Evolutionary conservation across 2,888 invertebrate genomes (phyloP).

Genomic region (Dorcus parallelipipedus): DNA sequence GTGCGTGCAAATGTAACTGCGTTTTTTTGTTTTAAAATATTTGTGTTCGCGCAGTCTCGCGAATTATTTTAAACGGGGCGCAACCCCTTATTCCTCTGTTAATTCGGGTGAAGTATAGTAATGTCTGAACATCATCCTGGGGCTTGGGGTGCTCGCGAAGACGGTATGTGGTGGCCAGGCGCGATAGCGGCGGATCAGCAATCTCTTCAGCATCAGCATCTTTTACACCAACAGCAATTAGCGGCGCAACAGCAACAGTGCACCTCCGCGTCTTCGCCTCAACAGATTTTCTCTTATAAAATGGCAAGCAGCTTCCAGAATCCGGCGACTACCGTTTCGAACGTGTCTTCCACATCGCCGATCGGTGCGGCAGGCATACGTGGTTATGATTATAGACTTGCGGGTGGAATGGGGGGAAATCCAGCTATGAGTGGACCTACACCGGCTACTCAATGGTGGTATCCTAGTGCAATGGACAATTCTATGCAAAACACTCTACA

Average conservation of each 20-base stretch:
- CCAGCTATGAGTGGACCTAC: conserved; percentile 49
- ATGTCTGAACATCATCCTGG: conserved; percentile 65
- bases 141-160: conserved; percentile 62
- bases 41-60: conserved; percentile 15
- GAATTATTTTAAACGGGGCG: conserved; percentile 15
- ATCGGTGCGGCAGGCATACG: conserved; percentile 52
- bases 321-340: conserved; percentile 65
- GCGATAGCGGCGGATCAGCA: conserved; percentile 52
- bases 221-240: conserved; percentile 46
- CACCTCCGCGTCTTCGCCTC: conserved; percentile 57
- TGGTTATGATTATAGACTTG: conserved; percentile 73
- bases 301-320: conserved; percentile 81
- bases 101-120: conserved; percentile 16
- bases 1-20: too few relatives aligned
- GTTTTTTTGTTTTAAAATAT: conserved; percentile 12
- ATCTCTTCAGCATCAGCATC: conserved; percentile 46
- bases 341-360: conserved; percentile 60
- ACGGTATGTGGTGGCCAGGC: conserved; percentile 62
- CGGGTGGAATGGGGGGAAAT: conserved; percentile 51
- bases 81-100: conserved; percentile 15
- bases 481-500: conserved; percentile 51
- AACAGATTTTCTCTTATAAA: conserved; percentile 81
- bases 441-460: conserved; percentile 70
- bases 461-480: conserved; percentile 61
- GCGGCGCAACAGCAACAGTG: conserved; percentile 50